These are phyloP conservation scores for Eurois occulta DNA, from an alignment of 2,888 invertebrate genomes.

Conservation along the genomic window DNA sequence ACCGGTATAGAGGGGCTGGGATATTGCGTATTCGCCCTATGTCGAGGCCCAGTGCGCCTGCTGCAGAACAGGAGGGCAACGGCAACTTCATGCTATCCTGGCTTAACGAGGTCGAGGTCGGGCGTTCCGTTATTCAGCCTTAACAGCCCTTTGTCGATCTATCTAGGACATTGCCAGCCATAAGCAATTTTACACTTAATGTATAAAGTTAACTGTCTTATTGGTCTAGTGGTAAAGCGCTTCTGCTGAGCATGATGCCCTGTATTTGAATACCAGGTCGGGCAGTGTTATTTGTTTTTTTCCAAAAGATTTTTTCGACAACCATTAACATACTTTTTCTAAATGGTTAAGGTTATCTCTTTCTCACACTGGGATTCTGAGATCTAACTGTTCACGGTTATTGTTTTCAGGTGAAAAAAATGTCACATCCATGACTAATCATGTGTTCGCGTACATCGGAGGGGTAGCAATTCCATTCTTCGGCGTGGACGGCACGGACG, in stretches of 20 bases:
- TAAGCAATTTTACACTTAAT: not conserved
- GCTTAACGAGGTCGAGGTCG: not conserved
- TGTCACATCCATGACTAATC: constrained; percentile 87
- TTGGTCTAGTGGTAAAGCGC: not conserved
- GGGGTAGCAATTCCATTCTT: constrained; percentile 93
- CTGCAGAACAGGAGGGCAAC: not conserved
- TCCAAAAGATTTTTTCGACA: not conserved
- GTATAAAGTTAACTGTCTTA: not conserved
- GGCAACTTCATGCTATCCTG: not conserved
- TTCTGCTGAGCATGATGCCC: too few species aligned
- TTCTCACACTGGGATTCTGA: not conserved
- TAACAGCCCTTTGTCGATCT: too few species aligned
- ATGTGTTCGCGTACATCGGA: constrained; percentile 88
- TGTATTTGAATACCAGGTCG: not conserved
- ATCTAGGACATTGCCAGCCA: not conserved
- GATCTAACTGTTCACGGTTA: constrained; percentile 20
- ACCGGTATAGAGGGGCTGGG: not conserved
- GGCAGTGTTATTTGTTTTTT: not conserved
- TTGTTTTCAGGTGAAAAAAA: constrained; percentile 84
- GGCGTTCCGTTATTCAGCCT: not conserved
- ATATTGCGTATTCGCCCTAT: not conserved
- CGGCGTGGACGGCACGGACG: constrained; percentile 92
- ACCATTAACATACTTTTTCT: too few species aligned
- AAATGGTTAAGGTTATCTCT: not conserved
- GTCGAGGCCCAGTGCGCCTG: not conserved